These are phyloP conservation scores for Pipra filicauda DNA, from an alignment of 2,113 vertebrate genomes.

Conservation along the genomic window DNA sequence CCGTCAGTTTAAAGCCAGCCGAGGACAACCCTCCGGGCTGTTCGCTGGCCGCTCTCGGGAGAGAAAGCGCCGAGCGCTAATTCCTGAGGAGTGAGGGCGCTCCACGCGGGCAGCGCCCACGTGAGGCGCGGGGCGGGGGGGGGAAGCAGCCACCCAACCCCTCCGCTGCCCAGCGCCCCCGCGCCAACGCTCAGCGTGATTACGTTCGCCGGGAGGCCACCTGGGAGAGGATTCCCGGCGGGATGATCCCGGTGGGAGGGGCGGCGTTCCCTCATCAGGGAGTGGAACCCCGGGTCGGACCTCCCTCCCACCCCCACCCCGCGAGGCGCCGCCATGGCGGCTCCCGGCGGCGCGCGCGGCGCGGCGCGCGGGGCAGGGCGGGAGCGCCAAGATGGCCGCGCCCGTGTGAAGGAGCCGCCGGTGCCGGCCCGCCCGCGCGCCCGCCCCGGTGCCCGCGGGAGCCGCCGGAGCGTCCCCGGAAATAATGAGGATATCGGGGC, in stretches of 20 bases:
- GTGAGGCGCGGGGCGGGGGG: no score
- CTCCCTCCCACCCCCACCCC: no score
- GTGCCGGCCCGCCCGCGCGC: background rate
- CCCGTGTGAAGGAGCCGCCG: slow-evolving; percentile 65
- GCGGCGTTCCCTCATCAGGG: background rate
- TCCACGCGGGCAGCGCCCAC: no score
- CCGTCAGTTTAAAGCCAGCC: background rate
- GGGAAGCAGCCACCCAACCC: no score
- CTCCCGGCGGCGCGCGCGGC: background rate
- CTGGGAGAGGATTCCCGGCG: no score
- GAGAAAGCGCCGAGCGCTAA: no score
- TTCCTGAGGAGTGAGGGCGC: background rate
- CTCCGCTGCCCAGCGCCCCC: no score
- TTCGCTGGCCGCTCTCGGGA: background rate
- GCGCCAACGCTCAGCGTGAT: no score
- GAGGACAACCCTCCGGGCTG: background rate
- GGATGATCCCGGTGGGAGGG: no score
- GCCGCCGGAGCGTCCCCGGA: slow-evolving; percentile 65
- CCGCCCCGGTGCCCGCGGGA: background rate
- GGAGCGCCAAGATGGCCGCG: slow-evolving; percentile 87
- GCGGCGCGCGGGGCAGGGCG: slow-evolving; percentile 71
- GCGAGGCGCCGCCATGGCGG: no score
- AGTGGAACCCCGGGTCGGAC: no score
- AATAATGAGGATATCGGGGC: slow-evolving; percentile 99
- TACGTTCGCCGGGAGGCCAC: no score